A percentile compares a stretch with the other conserved stretches of the same genome.
phyloP scores from a whole-genome alignment of 2,113 vertebrate genomes.

The Cynopterus brachyotis region DNA sequence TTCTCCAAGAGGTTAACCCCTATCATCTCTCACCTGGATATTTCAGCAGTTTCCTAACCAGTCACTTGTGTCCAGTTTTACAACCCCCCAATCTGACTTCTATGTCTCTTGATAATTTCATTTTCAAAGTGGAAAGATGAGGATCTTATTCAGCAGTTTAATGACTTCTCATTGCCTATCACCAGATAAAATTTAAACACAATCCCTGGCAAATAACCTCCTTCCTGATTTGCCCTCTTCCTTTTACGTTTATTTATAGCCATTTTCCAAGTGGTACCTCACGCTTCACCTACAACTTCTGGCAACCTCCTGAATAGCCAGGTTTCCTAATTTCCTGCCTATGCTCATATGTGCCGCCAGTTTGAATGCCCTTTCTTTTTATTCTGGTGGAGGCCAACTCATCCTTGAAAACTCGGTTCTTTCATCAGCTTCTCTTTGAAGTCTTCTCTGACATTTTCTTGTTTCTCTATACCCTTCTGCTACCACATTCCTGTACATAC shows the following conservation, averaged over 20 bases:
- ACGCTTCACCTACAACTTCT: neutral
- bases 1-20: neutral
- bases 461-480: neutral
- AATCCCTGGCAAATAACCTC: neutral
- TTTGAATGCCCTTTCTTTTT: neutral
- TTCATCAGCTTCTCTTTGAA: neutral
- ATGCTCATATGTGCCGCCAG: rapidly evolving
- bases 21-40: neutral
- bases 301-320: neutral
- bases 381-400: neutral
- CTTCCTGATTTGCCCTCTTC: neutral
- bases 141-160: neutral
- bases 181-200: neutral
- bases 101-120: neutral
- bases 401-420: neutral
- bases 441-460: neutral
- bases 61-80: neutral
- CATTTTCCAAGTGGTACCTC: neutral
- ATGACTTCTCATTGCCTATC: neutral
- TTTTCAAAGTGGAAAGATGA: neutral
- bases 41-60: neutral
- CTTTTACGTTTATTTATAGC: neutral
- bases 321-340: neutral
- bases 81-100: neutral
- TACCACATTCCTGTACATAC: neutral